Base-by-base conservation (phyloP, 2,113 vertebrate genomes). In the Colossoma macropomum region DNA sequence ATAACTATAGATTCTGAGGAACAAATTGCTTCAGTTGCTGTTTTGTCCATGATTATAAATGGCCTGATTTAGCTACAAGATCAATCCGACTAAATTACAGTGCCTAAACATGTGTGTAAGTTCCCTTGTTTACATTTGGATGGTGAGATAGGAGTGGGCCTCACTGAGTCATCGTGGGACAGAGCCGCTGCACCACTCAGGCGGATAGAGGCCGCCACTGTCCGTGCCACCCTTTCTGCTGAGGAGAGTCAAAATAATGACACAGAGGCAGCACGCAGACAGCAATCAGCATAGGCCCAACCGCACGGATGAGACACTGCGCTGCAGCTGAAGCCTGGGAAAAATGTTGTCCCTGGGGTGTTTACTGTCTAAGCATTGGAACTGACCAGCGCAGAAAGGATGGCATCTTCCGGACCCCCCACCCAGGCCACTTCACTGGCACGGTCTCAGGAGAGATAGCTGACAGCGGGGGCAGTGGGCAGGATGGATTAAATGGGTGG, bases 231-330 rank as follows among this genome's bases (percentile, higher is more conserved):
- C 65, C 60, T 23, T 75, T 75, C 41, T 54, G 27, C 79, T 48
- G 5, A 45, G 25, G 68, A 60, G 63, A 82, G 80, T 77, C 79
- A 75, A 76, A 86, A 82, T 86, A 85, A 84, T 16, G 80, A 59
- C 45, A 81, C 52, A 63, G 79, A 79, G 80, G 75, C 73, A 71
- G 78, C 69, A 50, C 25, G 52, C 75, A 83, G 82, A 81, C 63
- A 77, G 83, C 79, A 86, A 87, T 82, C 80, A 75, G 82, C 59
- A 34, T 63, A 73, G 32, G 79, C 56, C 17, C 60, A 69, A 27
- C 72, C 73, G 81, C 80, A 76, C 56, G 13, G 50, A 66, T 12
- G 16, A 27, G 38, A 71, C 30, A 66, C 66, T 75, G 73, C 1
- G 60, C 52, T 16, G 41, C 38, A 54, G 25, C 52, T 59, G 62